Evolutionary conservation across 2,113 vertebrate species (phyloP).

Genomic region (Archilochus colubris): DNA sequence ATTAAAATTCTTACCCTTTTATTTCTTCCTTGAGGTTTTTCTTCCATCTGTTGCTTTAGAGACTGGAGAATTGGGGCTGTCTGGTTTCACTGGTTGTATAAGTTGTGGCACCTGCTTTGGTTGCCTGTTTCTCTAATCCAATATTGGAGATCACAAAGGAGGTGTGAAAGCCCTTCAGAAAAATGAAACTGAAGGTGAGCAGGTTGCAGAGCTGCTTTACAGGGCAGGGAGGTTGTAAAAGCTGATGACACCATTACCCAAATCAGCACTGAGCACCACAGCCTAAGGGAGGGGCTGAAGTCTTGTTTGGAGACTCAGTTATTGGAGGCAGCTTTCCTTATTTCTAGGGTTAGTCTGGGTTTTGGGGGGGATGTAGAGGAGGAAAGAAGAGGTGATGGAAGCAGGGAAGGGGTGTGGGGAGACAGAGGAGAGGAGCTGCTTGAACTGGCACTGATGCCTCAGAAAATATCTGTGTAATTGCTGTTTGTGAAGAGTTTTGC

Average conservation of each 20-base stretch:
- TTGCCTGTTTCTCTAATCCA: not conserved
- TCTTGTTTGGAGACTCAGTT: not conserved
- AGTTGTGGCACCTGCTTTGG: not conserved
- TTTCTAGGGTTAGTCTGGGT: not conserved
- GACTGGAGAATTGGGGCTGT: not conserved
- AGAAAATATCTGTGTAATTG: not conserved
- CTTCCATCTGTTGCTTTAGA: not conserved
- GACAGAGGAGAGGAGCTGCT: not conserved
- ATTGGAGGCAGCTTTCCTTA: not conserved
- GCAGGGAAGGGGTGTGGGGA: not conserved
- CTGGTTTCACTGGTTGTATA: not conserved
- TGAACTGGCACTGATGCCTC: not conserved
- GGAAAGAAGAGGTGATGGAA: not conserved
- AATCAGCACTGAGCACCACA: not conserved
- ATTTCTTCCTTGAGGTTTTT: not conserved
- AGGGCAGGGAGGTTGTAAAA: accelerated
- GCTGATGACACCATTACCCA: not conserved
- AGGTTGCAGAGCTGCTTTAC: not conserved
- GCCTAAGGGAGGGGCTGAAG: not conserved
- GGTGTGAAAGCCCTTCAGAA: not conserved
- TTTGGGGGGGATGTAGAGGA: not conserved
- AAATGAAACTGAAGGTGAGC: not conserved
- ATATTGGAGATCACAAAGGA: not conserved
- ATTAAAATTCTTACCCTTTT: not conserved
- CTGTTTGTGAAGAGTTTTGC: not conserved